A percentile compares a stretch with the other conserved stretches of the same genome.
phyloP scores from a whole-genome alignment of 2,113 vertebrate species.

The Mixornis gularis region DNA sequence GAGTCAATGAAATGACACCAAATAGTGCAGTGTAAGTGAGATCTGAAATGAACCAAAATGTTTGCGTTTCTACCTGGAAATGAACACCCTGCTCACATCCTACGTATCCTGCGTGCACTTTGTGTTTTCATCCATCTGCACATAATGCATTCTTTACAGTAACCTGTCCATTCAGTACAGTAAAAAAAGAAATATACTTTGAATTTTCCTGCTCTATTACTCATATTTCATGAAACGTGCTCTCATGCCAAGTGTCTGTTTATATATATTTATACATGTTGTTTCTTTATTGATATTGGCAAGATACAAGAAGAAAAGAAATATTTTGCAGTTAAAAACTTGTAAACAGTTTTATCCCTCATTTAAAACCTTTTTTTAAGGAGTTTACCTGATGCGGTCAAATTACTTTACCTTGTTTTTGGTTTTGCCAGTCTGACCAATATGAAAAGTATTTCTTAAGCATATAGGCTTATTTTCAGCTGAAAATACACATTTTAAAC shows the following conservation, averaged over 20 bases:
- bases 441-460: not conserved
- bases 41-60: constrained; percentile 63
- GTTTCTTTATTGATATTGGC: constrained; percentile 65
- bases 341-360: constrained; percentile 62
- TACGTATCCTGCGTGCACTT: not conserved
- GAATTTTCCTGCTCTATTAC: constrained; percentile 54
- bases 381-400: constrained; percentile 36
- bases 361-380: constrained; percentile 26
- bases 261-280: constrained; percentile 65
- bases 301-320: constrained; percentile 53
- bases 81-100: not conserved
- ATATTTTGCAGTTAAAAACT: constrained; percentile 54
- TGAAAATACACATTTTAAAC: not conserved
- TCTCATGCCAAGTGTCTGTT: constrained; percentile 57
- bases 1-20: constrained; percentile 57
- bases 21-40: constrained; percentile 38
- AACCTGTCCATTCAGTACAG: constrained; percentile 45
- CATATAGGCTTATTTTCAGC: not conserved
- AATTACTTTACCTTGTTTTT: constrained; percentile 1
- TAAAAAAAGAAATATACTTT: constrained; percentile 56
- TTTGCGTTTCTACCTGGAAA: constrained; percentile 53
- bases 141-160: constrained; percentile 7
- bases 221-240: constrained; percentile 51
- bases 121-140: constrained; percentile 15
- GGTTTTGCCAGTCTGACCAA: not conserved